A percentile compares a stretch with the other conserved stretches of the same genome.
Conservation (phyloP, 2,888 invertebrate genomes). For the Rapana venosa region DNA sequence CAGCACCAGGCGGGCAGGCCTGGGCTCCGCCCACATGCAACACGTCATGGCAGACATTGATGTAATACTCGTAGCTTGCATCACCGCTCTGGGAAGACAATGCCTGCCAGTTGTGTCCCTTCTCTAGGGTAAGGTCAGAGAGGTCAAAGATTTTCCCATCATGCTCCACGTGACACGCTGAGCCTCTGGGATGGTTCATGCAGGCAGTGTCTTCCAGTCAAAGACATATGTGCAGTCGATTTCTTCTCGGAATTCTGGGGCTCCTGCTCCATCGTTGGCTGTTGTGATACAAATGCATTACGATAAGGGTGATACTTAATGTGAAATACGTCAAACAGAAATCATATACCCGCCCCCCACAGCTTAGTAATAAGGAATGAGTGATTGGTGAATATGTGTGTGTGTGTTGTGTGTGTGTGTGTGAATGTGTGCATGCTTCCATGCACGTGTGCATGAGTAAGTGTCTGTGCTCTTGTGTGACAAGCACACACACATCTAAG, state of each 20-base stretch:
- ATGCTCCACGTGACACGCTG: constrained; percentile 59
- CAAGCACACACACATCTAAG: too few relatives aligned
- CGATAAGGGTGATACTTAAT: too few relatives aligned
- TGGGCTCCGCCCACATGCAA: constrained; percentile 51
- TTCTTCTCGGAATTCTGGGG: constrained; percentile 67
- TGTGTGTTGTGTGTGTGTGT: too few relatives aligned
- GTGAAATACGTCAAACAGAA: too few relatives aligned
- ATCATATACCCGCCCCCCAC: too few relatives aligned
- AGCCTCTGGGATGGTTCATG: constrained; percentile 59
- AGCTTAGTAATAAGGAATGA: too few relatives aligned
- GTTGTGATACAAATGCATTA: too few relatives aligned
- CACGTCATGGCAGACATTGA: constrained; percentile 67
- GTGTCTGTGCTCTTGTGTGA: too few relatives aligned
- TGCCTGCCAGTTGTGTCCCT: constrained; percentile 68
- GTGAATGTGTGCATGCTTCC: too few relatives aligned
- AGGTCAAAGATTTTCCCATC: constrained; percentile 66
- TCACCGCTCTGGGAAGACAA: constrained; percentile 56
- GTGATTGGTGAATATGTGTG: too few relatives aligned
- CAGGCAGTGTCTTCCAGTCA: constrained; percentile 72
- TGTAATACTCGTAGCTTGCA: constrained; percentile 54
- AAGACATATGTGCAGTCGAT: constrained; percentile 68
- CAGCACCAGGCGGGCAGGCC: constrained; percentile 64
- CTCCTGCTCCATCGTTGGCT: constrained; percentile 58
- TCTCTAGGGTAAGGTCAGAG: constrained; percentile 60
- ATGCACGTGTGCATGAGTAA: too few relatives aligned